These are phyloP conservation scores for Steinernema khuongi DNA, from an alignment of 1,140 invertebrate species.

Conservation along the genomic window DNA sequence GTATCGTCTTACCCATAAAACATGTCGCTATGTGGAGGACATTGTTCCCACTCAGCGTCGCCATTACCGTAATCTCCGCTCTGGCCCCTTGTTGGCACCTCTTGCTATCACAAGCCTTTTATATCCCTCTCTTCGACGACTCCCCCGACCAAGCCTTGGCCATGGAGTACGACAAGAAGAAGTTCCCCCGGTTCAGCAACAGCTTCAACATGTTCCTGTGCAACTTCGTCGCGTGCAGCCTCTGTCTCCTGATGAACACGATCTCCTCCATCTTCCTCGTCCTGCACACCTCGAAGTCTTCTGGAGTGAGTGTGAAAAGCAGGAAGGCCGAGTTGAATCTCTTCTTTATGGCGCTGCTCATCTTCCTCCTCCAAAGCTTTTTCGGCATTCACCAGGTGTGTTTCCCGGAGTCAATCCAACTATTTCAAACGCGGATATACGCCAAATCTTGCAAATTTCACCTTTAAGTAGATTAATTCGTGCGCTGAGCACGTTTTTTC, in stretches of 20 bases:
- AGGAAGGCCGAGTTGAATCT: not conserved
- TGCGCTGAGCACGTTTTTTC: no score
- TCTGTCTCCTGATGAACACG: not conserved
- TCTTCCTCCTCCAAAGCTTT: not conserved
- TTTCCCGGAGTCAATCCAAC: not conserved
- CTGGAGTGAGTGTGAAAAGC: not conserved
- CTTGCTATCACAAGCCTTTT: not conserved
- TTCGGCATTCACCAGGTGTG: not conserved
- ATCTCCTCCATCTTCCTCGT: not conserved
- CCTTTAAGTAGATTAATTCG: no score
- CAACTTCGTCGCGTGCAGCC: not conserved
- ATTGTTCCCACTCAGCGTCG: not conserved
- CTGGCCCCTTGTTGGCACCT: not conserved
- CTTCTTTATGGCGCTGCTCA: not conserved
- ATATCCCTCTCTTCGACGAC: not conserved
- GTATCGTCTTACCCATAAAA: not conserved
- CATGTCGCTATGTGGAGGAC: not conserved
- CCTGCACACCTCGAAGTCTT: not conserved
- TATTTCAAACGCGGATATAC: no score
- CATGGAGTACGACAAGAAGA: not conserved
- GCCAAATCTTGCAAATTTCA: no score
- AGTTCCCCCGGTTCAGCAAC: not conserved
- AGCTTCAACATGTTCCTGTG: not conserved
- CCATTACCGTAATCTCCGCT: not conserved
- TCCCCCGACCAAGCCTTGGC: not conserved